phyloP scores from a whole-genome alignment of 2,113 vertebrate species.

The Nothoprocta pentlandii region DNA sequence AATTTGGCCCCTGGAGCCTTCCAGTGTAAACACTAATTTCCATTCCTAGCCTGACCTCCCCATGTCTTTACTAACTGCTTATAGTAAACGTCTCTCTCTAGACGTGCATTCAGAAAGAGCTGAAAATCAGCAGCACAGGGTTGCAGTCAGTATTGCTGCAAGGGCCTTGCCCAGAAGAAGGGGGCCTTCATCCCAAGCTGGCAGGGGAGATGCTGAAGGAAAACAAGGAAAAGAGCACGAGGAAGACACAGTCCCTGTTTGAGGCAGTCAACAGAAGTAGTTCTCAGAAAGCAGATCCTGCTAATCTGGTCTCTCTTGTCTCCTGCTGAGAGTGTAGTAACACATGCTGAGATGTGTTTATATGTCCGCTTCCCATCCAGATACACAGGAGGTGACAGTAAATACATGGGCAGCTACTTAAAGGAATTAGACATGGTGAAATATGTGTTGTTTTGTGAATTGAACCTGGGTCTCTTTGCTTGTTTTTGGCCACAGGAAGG shows the following conservation, averaged over 20 bases:
- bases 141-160: not conserved
- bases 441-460: not conserved
- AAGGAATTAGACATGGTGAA: not conserved
- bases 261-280: not conserved
- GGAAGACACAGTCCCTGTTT: not conserved
- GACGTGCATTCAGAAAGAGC: not conserved
- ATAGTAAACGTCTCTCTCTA: not conserved
- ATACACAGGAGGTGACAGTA: not conserved
- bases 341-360: not conserved
- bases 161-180: not conserved
- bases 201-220: not conserved
- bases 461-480: not conserved
- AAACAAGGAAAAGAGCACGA: not conserved
- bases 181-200: not conserved
- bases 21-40: not conserved
- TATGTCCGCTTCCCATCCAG: not conserved
- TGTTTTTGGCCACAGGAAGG: not conserved
- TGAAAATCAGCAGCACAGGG: not conserved
- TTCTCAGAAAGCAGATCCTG: not conserved
- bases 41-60: rapidly evolving
- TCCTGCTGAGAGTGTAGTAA: not conserved
- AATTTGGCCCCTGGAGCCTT: not conserved
- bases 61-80: not conserved
- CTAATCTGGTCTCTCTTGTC: not conserved
- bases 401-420: not conserved